phyloP scores from a whole-genome alignment of 2,797 vertebrate genomes.

The Sebastes trivittatus region DNA sequence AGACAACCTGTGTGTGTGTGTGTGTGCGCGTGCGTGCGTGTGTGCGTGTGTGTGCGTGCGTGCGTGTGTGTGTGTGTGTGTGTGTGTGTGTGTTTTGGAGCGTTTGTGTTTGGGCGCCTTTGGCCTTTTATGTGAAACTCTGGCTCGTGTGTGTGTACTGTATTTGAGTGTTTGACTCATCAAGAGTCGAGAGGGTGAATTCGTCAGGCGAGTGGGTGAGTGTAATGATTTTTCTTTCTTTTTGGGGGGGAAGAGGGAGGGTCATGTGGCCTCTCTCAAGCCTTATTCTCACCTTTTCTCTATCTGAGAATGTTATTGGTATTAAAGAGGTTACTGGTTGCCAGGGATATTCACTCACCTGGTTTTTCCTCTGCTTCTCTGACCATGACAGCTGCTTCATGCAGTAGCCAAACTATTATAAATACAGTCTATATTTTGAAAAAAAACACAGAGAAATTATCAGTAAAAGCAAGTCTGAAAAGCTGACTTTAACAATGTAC shows the following conservation, averaged over 20 bases:
- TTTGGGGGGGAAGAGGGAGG: accelerated
- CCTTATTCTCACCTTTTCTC: background rate
- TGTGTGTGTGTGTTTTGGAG: background rate
- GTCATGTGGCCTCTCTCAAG: background rate
- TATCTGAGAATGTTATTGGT: background rate
- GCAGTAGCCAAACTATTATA: background rate
- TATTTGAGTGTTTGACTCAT: background rate
- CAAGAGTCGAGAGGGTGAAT: too few species aligned
- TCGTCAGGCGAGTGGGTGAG: too few species aligned
- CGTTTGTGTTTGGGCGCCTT: background rate
- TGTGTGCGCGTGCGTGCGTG: background rate
- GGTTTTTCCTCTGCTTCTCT: background rate
- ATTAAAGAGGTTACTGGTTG: background rate
- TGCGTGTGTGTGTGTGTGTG: accelerated
- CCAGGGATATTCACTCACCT: background rate
- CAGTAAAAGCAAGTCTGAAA: too few species aligned
- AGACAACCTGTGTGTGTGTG: background rate
- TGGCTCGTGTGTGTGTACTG: background rate
- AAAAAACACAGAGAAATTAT: background rate
- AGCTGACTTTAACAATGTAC: too few species aligned
- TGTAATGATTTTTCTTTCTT: background rate
- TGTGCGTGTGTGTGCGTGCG: accelerated
- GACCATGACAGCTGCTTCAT: background rate
- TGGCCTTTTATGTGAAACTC: background rate
- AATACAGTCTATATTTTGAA: too few species aligned